Conservation (phyloP, 2,113 vertebrate species). For the Tupaia chinensis region DNA sequence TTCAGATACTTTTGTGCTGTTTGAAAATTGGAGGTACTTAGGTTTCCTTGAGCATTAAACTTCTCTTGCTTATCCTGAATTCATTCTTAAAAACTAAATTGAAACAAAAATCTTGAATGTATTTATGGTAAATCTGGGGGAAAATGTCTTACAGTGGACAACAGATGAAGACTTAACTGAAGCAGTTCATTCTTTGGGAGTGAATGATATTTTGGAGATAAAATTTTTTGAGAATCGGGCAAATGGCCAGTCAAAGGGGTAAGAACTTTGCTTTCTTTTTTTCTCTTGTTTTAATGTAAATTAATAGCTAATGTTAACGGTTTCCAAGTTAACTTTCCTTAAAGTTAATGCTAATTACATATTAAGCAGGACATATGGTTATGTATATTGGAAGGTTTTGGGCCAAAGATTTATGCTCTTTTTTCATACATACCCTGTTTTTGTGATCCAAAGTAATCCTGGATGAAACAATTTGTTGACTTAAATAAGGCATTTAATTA, state of each 20-base stretch:
- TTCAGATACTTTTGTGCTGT: neutral
- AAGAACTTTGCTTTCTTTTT: conserved; percentile 79
- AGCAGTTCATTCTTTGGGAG: conserved; percentile 97
- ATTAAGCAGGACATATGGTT: neutral
- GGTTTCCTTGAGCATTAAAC: conserved; percentile 5
- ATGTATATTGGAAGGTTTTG: neutral
- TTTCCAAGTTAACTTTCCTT: conserved; percentile 29
- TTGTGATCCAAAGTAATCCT: neutral
- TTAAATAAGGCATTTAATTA: neutral
- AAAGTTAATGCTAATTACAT: neutral
- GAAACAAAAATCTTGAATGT: conserved; percentile 56
- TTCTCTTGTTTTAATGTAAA: neutral
- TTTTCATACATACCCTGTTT: neutral
- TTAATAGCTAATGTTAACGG: neutral
- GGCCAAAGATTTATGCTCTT: neutral
- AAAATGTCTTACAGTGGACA: conserved; percentile 94
- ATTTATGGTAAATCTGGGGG: conserved; percentile 64
- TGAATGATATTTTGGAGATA: conserved; percentile 98
- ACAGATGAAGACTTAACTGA: conserved; percentile 99
- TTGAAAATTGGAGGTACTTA: conserved; percentile 50
- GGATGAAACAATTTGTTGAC: neutral
- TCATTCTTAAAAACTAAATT: conserved; percentile 41
- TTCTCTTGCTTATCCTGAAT: neutral
- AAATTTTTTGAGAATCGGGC: conserved; percentile 99
- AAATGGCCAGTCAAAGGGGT: conserved; percentile 99